Base-by-base conservation (phyloP, 92 coral and sea anemone species). In the Zoanthus solanderi region DNA sequence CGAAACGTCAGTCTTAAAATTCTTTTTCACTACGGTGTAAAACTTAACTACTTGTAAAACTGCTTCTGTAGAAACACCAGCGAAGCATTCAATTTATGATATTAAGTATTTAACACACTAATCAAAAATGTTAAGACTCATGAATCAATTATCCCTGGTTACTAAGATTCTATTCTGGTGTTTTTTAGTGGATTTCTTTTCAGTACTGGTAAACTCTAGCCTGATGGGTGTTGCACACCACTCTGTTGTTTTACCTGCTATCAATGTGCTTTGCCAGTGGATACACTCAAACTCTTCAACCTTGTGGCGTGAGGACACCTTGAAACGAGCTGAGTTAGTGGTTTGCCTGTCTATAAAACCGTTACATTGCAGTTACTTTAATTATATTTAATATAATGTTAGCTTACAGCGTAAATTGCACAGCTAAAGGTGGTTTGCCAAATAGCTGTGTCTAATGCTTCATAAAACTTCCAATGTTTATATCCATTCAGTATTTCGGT, bases 211-310 rank as follows among this genome's bases (percentile, higher is more conserved):
- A 8, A 80, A 87, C 44, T 54, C 65, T 18, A 85, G 89, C 53
- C 80, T 75, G 68, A 46, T 88, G 18, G 87, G 69, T 3, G 84
- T 71, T 66, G 30, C 63, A 5, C 56, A 37, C 32, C 66, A 53
- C 77, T 78, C 87, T 81, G 83, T 85, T 28, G 92, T 91, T 47
- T 67, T 95, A 9, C 94, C 98, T 23, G 92, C 94, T 29, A 67
- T 95, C 28, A 88, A 87, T 77, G 90, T 95, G 60, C 88, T 96
- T 48, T 96, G 99, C 67, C 98, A 96, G 88, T 96, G 99, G 99
- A 60, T 96, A 48, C 84, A 85, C 30, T 92, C 88, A 32, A 92
- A 93, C 87, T 83, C 97, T 16, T 79, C 92, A 46, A 90, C 75
- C 78, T 82, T 90, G 23, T 95, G 96, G 93, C 92, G 89, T 88